phyloP scores from a whole-genome alignment of 2,113 vertebrate species.

The Tringa solitaria region DNA sequence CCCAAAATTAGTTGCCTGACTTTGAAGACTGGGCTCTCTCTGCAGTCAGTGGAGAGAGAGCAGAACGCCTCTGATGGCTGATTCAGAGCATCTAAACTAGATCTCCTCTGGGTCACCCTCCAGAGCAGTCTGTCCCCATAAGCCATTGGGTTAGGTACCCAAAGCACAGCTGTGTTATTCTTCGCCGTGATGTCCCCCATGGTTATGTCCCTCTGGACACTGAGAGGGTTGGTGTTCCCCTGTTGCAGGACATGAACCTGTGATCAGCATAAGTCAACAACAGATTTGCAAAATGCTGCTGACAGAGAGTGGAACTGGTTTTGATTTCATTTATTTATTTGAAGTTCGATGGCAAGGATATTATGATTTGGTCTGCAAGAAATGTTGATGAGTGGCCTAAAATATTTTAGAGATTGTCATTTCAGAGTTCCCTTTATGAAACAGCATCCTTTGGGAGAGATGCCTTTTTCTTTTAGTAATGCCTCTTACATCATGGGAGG shows the following conservation, averaged over 20 bases:
- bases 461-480: conserved; percentile 29
- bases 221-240: not conserved
- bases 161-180: not conserved
- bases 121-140: not conserved
- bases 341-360: not conserved
- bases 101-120: not conserved
- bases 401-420: not conserved
- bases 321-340: not conserved
- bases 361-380: not conserved
- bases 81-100: not conserved
- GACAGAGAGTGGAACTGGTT: not conserved
- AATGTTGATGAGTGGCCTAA: conserved; percentile 1
- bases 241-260: not conserved
- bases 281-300: not conserved
- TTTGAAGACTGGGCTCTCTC: not conserved
- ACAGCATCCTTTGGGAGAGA: not conserved
- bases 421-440: not conserved
- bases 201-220: not conserved
- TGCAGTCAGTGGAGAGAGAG: not conserved
- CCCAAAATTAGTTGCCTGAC: not conserved
- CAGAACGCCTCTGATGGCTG: not conserved
- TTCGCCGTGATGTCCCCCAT: not conserved
- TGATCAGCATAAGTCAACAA: not conserved
- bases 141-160: not conserved
- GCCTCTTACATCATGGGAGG: conserved; percentile 13